These are phyloP conservation scores for Polyploca ridens DNA, from an alignment of 2,888 invertebrate genomes.

Conservation along the genomic window DNA sequence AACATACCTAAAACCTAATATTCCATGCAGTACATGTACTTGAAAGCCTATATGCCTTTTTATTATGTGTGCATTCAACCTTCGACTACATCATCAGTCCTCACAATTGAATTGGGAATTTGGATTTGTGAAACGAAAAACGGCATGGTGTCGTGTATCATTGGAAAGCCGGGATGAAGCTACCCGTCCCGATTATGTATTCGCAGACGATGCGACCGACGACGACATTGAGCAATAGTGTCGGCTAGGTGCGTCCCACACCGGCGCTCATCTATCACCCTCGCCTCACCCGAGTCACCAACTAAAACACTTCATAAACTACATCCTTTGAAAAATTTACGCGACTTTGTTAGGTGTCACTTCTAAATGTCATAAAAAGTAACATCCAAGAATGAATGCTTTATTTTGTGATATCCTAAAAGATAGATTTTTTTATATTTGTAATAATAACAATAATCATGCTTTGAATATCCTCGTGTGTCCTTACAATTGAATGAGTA, in stretches of 20 bases:
- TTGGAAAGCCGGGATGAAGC: constrained; percentile 39
- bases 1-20: too few species aligned
- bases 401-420: background rate
- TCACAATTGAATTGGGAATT: background rate
- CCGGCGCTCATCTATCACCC: constrained; percentile 63
- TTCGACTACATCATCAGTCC: background rate
- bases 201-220: constrained; percentile 38
- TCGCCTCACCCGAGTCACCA: constrained; percentile 34
- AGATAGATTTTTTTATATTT: background rate
- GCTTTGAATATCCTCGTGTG: background rate
- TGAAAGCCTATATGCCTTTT: too few species aligned
- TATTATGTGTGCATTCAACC: too few species aligned
- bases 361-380: constrained; percentile 24
- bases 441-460: background rate
- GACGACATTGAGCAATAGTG: constrained; percentile 75
- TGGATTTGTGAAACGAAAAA: background rate
- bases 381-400: background rate
- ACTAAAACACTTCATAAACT: constrained; percentile 59
- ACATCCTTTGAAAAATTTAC: constrained; percentile 55
- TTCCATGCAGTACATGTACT: too few species aligned
- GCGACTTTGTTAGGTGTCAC: constrained; percentile 33
- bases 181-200: constrained; percentile 58
- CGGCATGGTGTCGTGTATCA: constrained; percentile 35
- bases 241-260: constrained; percentile 46
- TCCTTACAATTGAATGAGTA: background rate